These are phyloP conservation scores for Callimorpha dominula DNA, from an alignment of 2,888 invertebrate genomes.

Conservation along the genomic window DNA sequence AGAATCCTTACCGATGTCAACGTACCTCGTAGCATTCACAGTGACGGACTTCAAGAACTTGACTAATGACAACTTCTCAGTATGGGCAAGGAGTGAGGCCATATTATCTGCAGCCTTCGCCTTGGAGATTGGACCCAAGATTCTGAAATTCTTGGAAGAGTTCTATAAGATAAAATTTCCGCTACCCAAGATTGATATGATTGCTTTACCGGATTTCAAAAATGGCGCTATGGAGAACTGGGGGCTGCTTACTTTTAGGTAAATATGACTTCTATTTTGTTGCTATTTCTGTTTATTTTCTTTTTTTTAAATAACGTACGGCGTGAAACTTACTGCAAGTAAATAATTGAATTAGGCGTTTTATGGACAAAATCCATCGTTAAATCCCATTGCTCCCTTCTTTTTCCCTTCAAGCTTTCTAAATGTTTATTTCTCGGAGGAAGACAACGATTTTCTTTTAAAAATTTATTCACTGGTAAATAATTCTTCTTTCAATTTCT, in stretches of 20 bases:
- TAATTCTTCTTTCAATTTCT: too few relatives aligned
- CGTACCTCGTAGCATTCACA: slow-evolving; percentile 94
- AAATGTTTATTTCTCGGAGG: too few relatives aligned
- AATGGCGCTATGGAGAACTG: slow-evolving; percentile 97
- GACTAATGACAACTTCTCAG: slow-evolving; percentile 87
- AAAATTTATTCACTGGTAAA: too few relatives aligned
- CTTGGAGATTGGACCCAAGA: slow-evolving; percentile 90
- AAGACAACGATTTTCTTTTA: too few relatives aligned
- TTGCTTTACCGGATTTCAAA: slow-evolving; percentile 96
- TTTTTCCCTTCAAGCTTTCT: background rate
- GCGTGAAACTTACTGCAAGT: too few relatives aligned
- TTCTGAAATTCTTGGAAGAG: slow-evolving; percentile 90
- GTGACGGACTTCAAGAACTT: slow-evolving; percentile 91
- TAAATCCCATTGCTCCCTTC: background rate
- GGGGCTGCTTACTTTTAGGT: slow-evolving; percentile 93
- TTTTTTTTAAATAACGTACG: too few relatives aligned
- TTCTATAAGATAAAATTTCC: slow-evolving; percentile 93
- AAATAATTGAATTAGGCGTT: too few relatives aligned
- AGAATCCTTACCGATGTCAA: slow-evolving; percentile 94
- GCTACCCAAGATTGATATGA: slow-evolving; percentile 95
- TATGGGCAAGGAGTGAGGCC: slow-evolving; percentile 91
- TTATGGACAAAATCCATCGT: background rate
- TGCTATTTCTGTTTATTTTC: too few relatives aligned
- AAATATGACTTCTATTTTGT: slow-evolving; percentile 31
- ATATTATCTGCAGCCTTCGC: slow-evolving; percentile 92